A percentile compares a stretch with the other conserved stretches of the same genome.
These are phyloP conservation scores for Notodonta dromedarius DNA, from an alignment of 2,888 invertebrate species.

Conservation along the genomic window DNA sequence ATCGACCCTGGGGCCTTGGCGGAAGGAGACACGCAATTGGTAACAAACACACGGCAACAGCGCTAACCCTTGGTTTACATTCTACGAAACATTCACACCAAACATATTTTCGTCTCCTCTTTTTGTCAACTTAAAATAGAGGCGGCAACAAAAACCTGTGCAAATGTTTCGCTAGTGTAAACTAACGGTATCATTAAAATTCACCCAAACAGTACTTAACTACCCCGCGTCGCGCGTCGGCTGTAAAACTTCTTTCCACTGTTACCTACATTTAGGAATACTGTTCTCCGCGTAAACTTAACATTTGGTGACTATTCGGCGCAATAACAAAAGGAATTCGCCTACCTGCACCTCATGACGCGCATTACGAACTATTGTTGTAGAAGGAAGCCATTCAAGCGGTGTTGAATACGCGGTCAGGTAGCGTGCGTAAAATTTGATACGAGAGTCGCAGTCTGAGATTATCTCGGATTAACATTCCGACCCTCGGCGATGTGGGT, in stretches of 20 bases:
- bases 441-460: slow-evolving; percentile 64
- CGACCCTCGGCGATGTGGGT: slow-evolving; percentile 55
- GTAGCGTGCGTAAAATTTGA: slow-evolving; percentile 80
- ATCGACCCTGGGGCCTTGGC: slow-evolving; percentile 55
- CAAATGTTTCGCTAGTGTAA: no score
- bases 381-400: slow-evolving; percentile 73
- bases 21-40: slow-evolving; percentile 55
- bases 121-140: no score
- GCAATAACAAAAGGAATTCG: slow-evolving; percentile 50
- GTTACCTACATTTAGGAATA: slow-evolving; percentile 12
- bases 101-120: no score
- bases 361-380: slow-evolving; percentile 63
- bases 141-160: no score
- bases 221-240: slow-evolving; percentile 16
- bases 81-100: no score
- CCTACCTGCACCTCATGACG: slow-evolving; percentile 64
- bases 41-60: slow-evolving; percentile 35
- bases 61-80: slow-evolving; percentile 8
- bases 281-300: slow-evolving; percentile 8
- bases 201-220: slow-evolving; percentile 28
- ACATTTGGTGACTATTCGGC: slow-evolving; percentile 26
- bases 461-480: slow-evolving; percentile 82
- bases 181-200: slow-evolving; percentile 18
- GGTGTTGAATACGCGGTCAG: slow-evolving; percentile 72
- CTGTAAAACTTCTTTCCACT: slow-evolving; percentile 15